Evolutionary conservation across 2,888 invertebrate species (phyloP), one percentile per base, ranked within the genome.

Genomic region (Leptinotarsa tumamoca): DNA sequence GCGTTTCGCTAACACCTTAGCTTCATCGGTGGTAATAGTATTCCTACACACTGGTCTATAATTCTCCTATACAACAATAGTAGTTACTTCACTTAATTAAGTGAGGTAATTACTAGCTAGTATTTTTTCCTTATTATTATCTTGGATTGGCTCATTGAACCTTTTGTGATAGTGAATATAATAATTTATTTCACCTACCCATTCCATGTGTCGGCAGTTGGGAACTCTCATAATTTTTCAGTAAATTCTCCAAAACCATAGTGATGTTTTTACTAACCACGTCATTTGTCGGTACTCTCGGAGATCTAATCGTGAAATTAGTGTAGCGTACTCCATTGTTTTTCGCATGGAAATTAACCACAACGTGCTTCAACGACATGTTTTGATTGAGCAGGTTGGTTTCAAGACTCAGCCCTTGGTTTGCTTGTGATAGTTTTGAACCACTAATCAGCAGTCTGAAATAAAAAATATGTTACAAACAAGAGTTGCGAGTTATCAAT

Each of bases 171-270:
- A 3, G 10, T 43, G 1, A 43, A 43, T 43, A 43, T 43, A 43
- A 43, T 43, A 43, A 43, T 43, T 43, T 10, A 43, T 43, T 43
- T 43, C 43, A 71, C 75, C 72, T 88, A 95, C 96, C 96, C 92
- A 94, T 93, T 63, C 95, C 95, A 85, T 96, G 95, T n/a, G 95
- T 95, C 5, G 97, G 96, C 79, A 96, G 89, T 85, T 96, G 96
- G 33, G 95, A 96, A 86, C 95, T 95, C 87, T 97, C 96, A 86
- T 97, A 97, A 88, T 96, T 95, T 89, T 96, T 95, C 82, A 97
- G 90, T 56, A 97, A 90, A 86, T 96, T 96, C 86, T 96, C 96
- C 81, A 97, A 89, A 4, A 96, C 93, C 85, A 93, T 91, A 0
- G 96, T 95, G 80, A 96, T 96, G 86, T 96, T 96, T 84, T 93